A percentile compares a stretch with the other conserved stretches of the same genome.
Evolutionary conservation across 2,113 vertebrate species (phyloP).

Genomic region (Phainopepla nitens): DNA sequence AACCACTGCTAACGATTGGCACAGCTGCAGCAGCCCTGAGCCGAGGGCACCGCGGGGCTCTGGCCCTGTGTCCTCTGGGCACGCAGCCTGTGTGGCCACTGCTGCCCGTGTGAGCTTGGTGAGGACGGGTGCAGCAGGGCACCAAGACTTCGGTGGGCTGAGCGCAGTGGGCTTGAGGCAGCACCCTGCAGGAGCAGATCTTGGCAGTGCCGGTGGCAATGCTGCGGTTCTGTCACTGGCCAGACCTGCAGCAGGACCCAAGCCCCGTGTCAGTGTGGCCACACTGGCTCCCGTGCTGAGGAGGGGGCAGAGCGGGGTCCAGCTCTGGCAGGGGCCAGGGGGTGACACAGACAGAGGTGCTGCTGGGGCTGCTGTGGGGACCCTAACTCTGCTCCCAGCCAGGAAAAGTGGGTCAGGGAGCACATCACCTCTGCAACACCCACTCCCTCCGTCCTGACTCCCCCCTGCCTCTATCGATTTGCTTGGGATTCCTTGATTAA

Average conservation of each 20-base stretch:
- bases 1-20: neutral
- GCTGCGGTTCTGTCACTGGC: rapidly evolving
- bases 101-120: rapidly evolving
- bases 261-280: rapidly evolving
- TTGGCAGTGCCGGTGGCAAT: rapidly evolving
- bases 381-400: neutral
- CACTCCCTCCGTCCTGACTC: neutral
- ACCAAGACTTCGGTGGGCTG: rapidly evolving
- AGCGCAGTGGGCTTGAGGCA: rapidly evolving
- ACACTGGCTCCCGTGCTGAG: rapidly evolving
- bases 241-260: rapidly evolving
- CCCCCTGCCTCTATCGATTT: slow-evolving; percentile 55
- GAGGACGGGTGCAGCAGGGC: rapidly evolving
- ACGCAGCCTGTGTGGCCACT: rapidly evolving
- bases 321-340: rapidly evolving
- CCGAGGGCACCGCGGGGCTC: rapidly evolving
- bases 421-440: rapidly evolving
- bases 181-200: rapidly evolving
- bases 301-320: rapidly evolving
- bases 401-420: neutral
- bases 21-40: neutral
- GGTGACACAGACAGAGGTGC: neutral
- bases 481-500: slow-evolving; percentile 69
- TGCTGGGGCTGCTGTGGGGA: rapidly evolving
- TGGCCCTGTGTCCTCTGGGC: rapidly evolving